These are phyloP conservation scores for Epirrhoe alternata DNA, from an alignment of 2,888 invertebrate species.

Conservation along the genomic window DNA sequence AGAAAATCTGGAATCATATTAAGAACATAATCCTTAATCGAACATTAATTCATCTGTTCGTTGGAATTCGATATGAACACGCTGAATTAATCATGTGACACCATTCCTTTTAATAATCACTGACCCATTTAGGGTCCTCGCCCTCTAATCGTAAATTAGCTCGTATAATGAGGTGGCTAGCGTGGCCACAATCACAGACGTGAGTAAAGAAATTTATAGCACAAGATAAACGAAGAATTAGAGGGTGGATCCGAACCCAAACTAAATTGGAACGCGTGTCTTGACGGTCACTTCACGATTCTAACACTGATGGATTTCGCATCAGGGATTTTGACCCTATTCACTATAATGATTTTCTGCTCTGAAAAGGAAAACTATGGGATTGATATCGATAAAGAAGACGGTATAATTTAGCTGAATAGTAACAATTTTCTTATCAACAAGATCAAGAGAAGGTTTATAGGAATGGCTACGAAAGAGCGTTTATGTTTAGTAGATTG, in stretches of 20 bases:
- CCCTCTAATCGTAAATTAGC: conserved; percentile 56
- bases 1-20: background rate
- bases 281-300: conserved; percentile 32
- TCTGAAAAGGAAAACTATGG: background rate
- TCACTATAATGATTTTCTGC: conserved; percentile 2
- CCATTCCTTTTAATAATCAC: conserved; percentile 55
- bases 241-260: conserved; percentile 41
- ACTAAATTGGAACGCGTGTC: conserved; percentile 39
- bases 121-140: conserved; percentile 52
- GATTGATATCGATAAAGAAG: background rate
- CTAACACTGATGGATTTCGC: conserved; percentile 21
- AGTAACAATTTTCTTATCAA: background rate
- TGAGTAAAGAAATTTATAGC: conserved; percentile 57
- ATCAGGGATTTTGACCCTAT: conserved; percentile 15
- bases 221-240: conserved; percentile 53
- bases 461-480: conserved; percentile 12
- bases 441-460: conserved; percentile 9
- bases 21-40: background rate
- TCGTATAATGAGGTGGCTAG: conserved; percentile 52
- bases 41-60: background rate
- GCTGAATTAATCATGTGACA: conserved; percentile 43
- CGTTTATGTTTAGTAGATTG: conserved; percentile 14
- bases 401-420: background rate
- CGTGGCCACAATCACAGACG: conserved; percentile 51
- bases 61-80: conserved; percentile 12